A percentile compares a stretch with the other conserved stretches of the same genome.
phyloP scores from a whole-genome alignment of 2,797 vertebrate genomes.

The Dipus sagitta region DNA sequence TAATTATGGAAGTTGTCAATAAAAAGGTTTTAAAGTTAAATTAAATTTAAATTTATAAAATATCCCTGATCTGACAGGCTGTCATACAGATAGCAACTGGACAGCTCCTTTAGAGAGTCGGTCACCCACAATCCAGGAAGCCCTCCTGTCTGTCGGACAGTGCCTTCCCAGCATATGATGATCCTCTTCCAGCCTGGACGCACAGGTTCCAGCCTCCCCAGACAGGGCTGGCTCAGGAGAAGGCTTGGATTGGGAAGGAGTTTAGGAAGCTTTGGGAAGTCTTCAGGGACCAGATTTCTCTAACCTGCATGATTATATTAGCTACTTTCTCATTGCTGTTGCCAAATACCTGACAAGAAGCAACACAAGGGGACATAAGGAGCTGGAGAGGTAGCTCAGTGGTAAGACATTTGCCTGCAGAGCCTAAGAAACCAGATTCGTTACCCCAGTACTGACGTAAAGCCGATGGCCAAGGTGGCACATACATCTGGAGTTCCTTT shows the following conservation, averaged over 20 bases:
- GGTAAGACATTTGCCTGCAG: too few species aligned
- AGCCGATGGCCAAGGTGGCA: too few species aligned
- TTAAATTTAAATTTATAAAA: too few species aligned
- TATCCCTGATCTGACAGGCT: background rate
- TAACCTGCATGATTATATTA: background rate
- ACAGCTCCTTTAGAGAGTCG: background rate
- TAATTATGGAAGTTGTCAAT: too few species aligned
- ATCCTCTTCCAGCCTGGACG: background rate
- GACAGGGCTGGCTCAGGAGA: background rate
- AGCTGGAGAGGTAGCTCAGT: too few species aligned
- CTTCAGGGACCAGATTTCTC: conserved; percentile 9
- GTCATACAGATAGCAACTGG: background rate
- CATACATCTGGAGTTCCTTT: too few species aligned
- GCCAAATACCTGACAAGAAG: too few species aligned
- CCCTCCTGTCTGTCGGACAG: background rate
- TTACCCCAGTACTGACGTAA: too few species aligned
- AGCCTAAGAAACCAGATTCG: too few species aligned
- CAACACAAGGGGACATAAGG: too few species aligned
- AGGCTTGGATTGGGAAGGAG: background rate
- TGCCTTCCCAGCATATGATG: background rate
- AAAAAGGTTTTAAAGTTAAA: too few species aligned
- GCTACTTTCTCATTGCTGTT: too few species aligned
- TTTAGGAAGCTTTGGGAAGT: conserved; percentile 7
- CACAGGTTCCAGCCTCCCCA: background rate
- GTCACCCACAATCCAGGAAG: background rate